Evolutionary conservation across 2,888 invertebrate species (phyloP).

Genomic region (Sesia apiformis): DNA sequence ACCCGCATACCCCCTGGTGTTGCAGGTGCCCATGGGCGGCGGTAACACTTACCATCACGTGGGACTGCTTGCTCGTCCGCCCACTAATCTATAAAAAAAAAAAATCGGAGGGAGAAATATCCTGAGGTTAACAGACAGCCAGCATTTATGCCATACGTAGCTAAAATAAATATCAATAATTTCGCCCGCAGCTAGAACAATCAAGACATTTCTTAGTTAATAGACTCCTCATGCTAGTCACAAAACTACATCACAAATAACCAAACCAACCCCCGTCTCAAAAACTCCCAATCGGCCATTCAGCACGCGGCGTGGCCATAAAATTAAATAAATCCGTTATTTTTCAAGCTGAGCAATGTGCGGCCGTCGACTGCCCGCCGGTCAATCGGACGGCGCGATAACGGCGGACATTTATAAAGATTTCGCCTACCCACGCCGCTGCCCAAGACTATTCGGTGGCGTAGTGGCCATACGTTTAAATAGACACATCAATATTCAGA

Average conservation of each 20-base stretch:
- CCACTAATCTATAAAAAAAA: no score
- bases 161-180: no score
- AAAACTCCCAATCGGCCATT: conserved; percentile 59
- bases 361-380: conserved; percentile 35
- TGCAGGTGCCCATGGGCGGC: no score
- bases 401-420: conserved; percentile 71
- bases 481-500: conserved; percentile 23
- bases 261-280: conserved; percentile 8
- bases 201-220: no score
- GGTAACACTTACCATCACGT: no score
- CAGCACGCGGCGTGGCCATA: conserved; percentile 69
- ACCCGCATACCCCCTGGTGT: no score
- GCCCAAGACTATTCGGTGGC: conserved; percentile 41
- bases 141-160: no score
- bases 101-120: no score
- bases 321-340: conserved; percentile 74
- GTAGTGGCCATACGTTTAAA: conserved; percentile 50
- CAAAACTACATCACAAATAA: neutral
- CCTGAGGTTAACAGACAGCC: no score
- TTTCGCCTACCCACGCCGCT: conserved; percentile 50
- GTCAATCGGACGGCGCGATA: conserved; percentile 70
- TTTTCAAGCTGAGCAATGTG: conserved; percentile 69
- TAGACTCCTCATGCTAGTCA: neutral
- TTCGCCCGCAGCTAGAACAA: no score
- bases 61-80: no score